Base-by-base conservation (phyloP, 2,113 vertebrate species). In the Sprattus sprattus region DNA sequence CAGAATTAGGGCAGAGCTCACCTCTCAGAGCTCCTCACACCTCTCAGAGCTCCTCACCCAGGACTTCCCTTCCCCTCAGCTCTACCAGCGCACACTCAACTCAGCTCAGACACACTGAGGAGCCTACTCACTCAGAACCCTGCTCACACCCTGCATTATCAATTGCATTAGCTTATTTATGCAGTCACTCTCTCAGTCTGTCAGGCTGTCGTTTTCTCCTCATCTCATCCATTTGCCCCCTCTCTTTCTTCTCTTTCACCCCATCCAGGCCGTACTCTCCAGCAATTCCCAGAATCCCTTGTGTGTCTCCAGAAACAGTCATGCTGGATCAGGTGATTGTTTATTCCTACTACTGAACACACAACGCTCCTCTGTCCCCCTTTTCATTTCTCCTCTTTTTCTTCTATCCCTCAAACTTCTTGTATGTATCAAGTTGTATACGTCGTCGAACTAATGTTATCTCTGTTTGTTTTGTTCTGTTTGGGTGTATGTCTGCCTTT, bases 251-350 rank as follows among this genome's bases (percentile, higher is more conserved):
- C 39, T 18, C 45, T 6, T 3, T 52, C 9, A 6, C 82, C 11
- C 50, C 45, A 9, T 82, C 15, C 87, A 99, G 98, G 91, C 95
- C 95, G 20, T 98, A 98, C 87, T 97, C 97, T 88, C 97, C 97
- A 83, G 96, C 96, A 85, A 96, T 97, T 89, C 97, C 95, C 7
- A 96, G 94, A 89, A 97, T 98, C 85, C 97, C 98, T 22, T 97
- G 97, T 8, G 90, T 98, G 89, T 98, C 97, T 13, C 97, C 98
- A 0, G 98, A 99, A 94, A 97, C 96, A 0, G 96, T 97, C 89
- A 91, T 97, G 86, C 88, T 96, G 85, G 97, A 99, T 84, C 94
- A 95, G 71, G 98, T 95, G 89, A 20, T 82, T 71, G 54, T 82
- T 84, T 11, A 67, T 87, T 81, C 84, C 82, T 85, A 45, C 44